Evolutionary conservation across 2,888 invertebrate genomes (phyloP).

Genomic region (Dusona sp.): DNA sequence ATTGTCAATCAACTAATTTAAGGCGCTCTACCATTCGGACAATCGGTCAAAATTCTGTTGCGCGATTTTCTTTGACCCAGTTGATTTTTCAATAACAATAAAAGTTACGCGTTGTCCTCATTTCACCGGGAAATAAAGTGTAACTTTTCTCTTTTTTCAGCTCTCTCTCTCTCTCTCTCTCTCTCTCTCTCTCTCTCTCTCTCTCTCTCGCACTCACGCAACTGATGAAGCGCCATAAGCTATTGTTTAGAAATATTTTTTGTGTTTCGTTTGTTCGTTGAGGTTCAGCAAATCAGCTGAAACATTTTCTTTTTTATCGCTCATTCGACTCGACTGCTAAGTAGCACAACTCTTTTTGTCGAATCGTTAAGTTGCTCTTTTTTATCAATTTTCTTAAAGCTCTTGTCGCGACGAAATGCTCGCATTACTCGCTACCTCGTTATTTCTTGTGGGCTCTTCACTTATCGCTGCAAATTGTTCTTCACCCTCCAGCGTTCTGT

Average conservation of each 20-base stretch:
- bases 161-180: no score
- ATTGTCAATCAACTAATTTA: not conserved
- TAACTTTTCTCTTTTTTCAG: no score
- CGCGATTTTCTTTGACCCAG: no score
- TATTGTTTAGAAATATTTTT: not conserved
- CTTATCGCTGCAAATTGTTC: slow-evolving; percentile 59
- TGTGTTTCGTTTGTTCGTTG: not conserved
- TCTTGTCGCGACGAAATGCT: slow-evolving; percentile 51
- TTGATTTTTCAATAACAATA: no score
- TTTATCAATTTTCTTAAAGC: not conserved
- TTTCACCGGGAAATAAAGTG: no score
- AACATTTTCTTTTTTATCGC: slow-evolving; percentile 13
- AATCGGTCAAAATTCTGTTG: no score
- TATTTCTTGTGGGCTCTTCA: slow-evolving; percentile 47
- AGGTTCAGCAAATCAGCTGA: not conserved
- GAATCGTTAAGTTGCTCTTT: not conserved
- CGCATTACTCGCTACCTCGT: slow-evolving; percentile 34
- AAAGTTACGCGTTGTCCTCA: no score
- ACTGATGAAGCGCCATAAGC: no score
- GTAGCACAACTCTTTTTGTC: not conserved
- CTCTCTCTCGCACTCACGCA: no score
- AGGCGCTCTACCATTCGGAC: no score
- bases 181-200: no score
- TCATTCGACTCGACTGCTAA: not conserved
- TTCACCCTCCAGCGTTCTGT: slow-evolving; percentile 65